These are phyloP conservation scores for Rhombomys opimus DNA, from an alignment of 2,113 vertebrate genomes.

Conservation along the genomic window DNA sequence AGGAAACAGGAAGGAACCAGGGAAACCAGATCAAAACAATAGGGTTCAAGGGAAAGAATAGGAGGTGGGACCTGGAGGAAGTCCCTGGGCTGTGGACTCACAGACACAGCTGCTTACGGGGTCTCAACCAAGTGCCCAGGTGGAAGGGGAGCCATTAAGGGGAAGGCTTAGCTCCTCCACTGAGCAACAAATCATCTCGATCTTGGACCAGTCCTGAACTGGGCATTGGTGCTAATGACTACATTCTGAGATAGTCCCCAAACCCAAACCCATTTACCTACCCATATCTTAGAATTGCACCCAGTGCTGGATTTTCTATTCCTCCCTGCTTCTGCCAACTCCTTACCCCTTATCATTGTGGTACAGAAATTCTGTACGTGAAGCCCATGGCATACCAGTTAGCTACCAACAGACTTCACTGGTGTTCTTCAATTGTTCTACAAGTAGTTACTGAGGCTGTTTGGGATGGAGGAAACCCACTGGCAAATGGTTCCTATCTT, in stretches of 20 bases:
- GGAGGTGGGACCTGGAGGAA: constrained; percentile 77
- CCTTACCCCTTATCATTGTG: not conserved
- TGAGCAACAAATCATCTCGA: constrained; percentile 28
- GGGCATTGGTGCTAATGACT: not conserved
- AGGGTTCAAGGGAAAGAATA: constrained; percentile 78
- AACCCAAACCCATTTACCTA: not conserved
- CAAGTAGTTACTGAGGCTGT: not conserved
- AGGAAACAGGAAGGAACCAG: constrained; percentile 80
- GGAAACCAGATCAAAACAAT: constrained; percentile 80
- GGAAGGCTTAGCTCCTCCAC: constrained; percentile 23
- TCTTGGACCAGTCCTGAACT: not conserved
- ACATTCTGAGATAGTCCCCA: constrained; percentile 6
- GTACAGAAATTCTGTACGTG: not conserved
- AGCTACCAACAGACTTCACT: not conserved
- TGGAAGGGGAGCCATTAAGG: constrained; percentile 72
- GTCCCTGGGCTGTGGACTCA: constrained; percentile 39
- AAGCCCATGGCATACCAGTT: not conserved
- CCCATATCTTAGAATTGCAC: not conserved
- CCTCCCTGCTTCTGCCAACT: not conserved
- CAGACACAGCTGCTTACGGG: constrained; percentile 68
- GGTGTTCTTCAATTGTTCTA: not conserved
- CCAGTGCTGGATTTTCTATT: not conserved
- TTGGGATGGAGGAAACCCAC: not conserved
- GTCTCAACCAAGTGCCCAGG: constrained; percentile 67
- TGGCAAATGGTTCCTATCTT: not conserved